phyloP scores from a whole-genome alignment of 2,888 invertebrate genomes.

The Folsomia manolachei region DNA sequence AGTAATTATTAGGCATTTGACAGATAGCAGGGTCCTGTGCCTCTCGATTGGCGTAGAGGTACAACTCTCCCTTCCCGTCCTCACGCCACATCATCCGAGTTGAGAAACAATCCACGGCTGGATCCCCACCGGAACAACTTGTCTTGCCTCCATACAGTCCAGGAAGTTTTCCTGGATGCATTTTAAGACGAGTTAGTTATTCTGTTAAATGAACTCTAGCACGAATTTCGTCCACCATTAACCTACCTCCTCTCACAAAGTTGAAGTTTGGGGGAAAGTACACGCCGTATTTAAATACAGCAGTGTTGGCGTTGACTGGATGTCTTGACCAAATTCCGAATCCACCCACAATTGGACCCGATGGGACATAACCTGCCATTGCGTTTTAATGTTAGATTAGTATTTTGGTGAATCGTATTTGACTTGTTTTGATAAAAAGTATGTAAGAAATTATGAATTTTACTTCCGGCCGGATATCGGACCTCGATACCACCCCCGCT shows the following conservation, averaged over 20 bases:
- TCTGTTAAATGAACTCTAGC: no score
- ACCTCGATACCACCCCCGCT: constrained; percentile 46
- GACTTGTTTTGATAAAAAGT: background rate
- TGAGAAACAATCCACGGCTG: constrained; percentile 35
- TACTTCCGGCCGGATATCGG: constrained; percentile 34
- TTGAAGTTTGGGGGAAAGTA: constrained; percentile 39
- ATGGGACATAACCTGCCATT: constrained; percentile 43
- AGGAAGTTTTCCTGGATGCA: constrained; percentile 30
- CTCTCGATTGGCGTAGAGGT: constrained; percentile 44
- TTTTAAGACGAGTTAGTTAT: constrained; percentile 2
- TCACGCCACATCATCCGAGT: constrained; percentile 35
- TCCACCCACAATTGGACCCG: constrained; percentile 38
- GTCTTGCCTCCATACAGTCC: constrained; percentile 36
- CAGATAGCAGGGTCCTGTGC: constrained; percentile 46
- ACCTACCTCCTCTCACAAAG: constrained; percentile 36
- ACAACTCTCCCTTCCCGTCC: constrained; percentile 36
- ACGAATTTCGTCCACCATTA: no score
- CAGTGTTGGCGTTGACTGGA: constrained; percentile 27
- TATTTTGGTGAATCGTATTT: background rate
- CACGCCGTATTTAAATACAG: constrained; percentile 41
- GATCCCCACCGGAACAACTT: constrained; percentile 22
- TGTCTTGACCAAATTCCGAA: constrained; percentile 45
- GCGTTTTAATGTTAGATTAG: constrained; percentile 4
- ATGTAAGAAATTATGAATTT: background rate
- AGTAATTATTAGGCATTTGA: constrained; percentile 40